These are phyloP conservation scores for Cephalopterus ornatus DNA, from an alignment of 2,113 vertebrate genomes.

Conservation along the genomic window DNA sequence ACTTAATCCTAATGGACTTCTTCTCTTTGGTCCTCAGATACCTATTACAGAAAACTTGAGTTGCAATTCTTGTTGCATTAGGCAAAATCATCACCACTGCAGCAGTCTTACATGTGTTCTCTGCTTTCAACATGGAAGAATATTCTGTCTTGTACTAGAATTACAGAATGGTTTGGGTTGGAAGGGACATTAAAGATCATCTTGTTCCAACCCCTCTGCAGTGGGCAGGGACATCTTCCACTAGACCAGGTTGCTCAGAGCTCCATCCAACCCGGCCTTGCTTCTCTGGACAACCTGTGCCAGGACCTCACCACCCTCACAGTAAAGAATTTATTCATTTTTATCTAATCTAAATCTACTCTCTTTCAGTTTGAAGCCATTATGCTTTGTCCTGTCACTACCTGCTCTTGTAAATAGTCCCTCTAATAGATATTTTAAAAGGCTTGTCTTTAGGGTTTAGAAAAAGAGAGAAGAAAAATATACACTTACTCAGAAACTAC, in stretches of 20 bases:
- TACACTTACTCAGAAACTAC: slow-evolving; percentile 92
- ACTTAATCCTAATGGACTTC: not conserved
- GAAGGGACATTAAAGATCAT: not conserved
- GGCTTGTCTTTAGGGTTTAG: not conserved
- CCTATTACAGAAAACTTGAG: not conserved
- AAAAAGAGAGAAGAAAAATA: not conserved
- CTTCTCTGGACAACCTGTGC: not conserved
- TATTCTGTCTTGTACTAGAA: not conserved
- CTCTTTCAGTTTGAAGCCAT: not conserved
- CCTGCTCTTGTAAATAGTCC: not conserved
- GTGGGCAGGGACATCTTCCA: not conserved
- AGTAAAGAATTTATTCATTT: not conserved
- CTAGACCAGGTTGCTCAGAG: not conserved
- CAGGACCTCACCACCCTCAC: not conserved
- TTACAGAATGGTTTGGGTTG: not conserved
- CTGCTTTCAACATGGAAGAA: not conserved
- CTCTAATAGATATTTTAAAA: not conserved
- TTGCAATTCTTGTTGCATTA: not conserved
- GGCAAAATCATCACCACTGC: not conserved
- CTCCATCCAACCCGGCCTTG: not conserved
- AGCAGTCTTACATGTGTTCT: not conserved
- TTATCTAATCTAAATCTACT: not conserved
- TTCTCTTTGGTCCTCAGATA: not conserved
- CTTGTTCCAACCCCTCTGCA: not conserved
- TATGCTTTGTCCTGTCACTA: not conserved